Evolutionary conservation across 2,888 invertebrate genomes (phyloP).

Genomic region (Catocala fraxini): DNA sequence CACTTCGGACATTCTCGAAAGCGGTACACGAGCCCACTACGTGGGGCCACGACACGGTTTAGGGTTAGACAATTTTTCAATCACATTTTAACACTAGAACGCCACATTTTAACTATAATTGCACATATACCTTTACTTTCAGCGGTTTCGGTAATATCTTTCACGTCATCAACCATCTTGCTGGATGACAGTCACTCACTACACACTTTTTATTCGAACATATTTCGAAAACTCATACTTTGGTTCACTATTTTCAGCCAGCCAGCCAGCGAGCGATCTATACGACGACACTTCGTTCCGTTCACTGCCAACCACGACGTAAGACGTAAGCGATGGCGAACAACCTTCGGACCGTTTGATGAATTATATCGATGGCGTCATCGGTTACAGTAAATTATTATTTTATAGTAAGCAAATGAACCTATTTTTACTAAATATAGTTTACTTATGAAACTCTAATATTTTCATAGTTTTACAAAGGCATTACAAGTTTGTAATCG

Average conservation of each 20-base stretch:
- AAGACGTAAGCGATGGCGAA: constrained; percentile 67
- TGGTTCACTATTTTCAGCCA: constrained; percentile 87
- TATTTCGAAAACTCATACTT: constrained; percentile 87
- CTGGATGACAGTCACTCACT: constrained; percentile 86
- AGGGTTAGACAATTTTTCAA: constrained; percentile 84
- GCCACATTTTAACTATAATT: constrained; percentile 79
- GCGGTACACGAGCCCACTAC: constrained; percentile 80
- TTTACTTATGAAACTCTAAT: neutral
- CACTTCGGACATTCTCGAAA: constrained; percentile 83
- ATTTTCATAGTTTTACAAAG: neutral
- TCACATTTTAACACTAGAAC: constrained; percentile 83
- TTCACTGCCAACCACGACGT: constrained; percentile 80
- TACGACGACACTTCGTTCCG: constrained; percentile 86
- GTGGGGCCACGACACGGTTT: constrained; percentile 87
- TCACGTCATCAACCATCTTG: constrained; percentile 88
- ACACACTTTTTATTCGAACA: constrained; percentile 86
- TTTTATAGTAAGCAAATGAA: neutral
- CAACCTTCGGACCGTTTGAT: constrained; percentile 56
- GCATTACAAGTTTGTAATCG: constrained; percentile 1
- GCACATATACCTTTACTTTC: constrained; percentile 86
- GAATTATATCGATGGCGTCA: constrained; percentile 57
- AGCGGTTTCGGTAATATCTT: constrained; percentile 85
- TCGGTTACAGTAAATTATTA: constrained; percentile 20
- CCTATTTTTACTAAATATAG: neutral
- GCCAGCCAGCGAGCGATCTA: constrained; percentile 85